phyloP scores from a whole-genome alignment of 2,113 vertebrate species.

The Puffinus mauretanicus region DNA sequence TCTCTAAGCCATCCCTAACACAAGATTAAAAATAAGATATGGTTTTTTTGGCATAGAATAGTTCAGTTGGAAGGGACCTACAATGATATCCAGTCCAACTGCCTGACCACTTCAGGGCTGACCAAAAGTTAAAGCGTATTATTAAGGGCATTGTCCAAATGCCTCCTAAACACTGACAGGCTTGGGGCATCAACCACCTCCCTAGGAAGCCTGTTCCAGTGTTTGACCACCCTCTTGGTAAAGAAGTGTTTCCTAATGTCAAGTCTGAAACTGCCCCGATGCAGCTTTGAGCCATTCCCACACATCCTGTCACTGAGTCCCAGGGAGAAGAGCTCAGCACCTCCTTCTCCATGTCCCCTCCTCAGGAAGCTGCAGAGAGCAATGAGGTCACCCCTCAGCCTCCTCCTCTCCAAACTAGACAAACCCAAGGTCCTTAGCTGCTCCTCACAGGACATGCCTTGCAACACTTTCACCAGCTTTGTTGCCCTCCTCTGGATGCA shows the following conservation, averaged over 20 bases:
- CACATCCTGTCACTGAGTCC: fast-evolving
- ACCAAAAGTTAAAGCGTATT: background rate
- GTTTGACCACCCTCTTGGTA: background rate
- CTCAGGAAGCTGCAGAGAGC: background rate
- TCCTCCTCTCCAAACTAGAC: background rate
- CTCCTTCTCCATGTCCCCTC: background rate
- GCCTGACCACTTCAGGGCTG: background rate
- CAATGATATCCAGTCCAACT: background rate
- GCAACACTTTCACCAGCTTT: background rate
- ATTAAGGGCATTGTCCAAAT: background rate
- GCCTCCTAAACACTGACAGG: background rate
- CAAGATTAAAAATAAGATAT: background rate
- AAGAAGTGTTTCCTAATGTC: background rate
- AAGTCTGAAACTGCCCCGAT: background rate
- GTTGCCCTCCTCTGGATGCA: background rate
- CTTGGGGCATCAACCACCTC: background rate
- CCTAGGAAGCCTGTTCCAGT: background rate
- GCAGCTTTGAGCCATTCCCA: background rate
- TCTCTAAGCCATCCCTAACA: background rate
- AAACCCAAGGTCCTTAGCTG: fast-evolving
- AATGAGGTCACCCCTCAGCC: background rate
- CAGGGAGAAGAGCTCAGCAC: background rate
- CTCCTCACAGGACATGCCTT: background rate
- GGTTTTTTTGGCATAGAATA: background rate
- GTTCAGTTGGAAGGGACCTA: background rate